Conservation (phyloP, 2,797 vertebrate species). For the Bovichtus diacanthus region DNA sequence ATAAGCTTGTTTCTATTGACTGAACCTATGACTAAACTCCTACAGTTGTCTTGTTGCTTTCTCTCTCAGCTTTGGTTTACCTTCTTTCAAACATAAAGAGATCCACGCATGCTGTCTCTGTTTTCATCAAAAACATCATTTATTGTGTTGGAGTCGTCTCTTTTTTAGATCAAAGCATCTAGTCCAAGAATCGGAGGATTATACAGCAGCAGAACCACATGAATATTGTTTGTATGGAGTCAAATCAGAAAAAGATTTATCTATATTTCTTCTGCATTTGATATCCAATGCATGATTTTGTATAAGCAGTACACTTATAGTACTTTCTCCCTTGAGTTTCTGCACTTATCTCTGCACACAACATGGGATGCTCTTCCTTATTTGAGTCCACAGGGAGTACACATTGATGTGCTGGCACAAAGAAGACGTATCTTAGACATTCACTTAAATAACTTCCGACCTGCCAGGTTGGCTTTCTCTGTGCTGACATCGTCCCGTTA, state of each 20-base stretch:
- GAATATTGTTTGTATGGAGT: slow-evolving; percentile 11
- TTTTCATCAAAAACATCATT: slow-evolving; percentile 13
- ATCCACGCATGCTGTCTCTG: not conserved
- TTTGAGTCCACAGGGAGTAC: slow-evolving; percentile 30
- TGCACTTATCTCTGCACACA: slow-evolving; percentile 42
- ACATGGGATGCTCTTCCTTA: slow-evolving; percentile 20
- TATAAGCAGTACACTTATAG: not conserved
- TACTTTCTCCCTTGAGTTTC: slow-evolving; percentile 22
- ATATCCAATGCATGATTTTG: slow-evolving; percentile 9
- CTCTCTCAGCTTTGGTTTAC: slow-evolving; percentile 1
- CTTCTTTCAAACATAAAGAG: slow-evolving; percentile 8
- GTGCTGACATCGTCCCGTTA: slow-evolving; percentile 56
- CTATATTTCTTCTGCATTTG: slow-evolving; percentile 6
- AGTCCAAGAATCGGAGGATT: slow-evolving; percentile 17
- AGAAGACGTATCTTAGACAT: slow-evolving; percentile 39
- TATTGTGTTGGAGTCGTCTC: not conserved
- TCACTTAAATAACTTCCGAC: slow-evolving; percentile 58
- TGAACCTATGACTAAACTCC: slow-evolving; percentile 33
- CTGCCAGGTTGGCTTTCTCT: slow-evolving; percentile 61
- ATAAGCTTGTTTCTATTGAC: slow-evolving; percentile 32
- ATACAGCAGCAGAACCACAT: not conserved
- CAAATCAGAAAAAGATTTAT: slow-evolving; percentile 21
- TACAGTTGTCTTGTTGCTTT: slow-evolving; percentile 17
- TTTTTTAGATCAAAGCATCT: slow-evolving; percentile 23
- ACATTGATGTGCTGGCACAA: slow-evolving; percentile 37